phyloP scores from a whole-genome alignment of 2,797 vertebrate genomes.

The Macroramphosus scolopax region DNA sequence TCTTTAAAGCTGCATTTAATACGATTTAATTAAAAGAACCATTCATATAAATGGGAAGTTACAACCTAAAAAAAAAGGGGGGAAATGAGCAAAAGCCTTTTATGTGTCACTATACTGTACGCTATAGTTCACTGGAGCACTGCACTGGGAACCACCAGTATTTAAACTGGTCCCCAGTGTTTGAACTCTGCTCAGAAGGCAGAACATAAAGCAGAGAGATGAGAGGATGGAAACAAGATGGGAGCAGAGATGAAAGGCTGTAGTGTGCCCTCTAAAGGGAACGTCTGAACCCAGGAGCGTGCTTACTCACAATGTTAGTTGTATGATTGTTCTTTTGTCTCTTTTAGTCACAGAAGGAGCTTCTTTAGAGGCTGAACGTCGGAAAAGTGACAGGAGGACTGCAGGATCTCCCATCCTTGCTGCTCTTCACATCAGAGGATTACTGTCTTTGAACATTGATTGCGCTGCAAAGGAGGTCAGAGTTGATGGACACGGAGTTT shows the following conservation, averaged over 20 bases:
- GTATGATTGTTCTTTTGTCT: conserved; percentile 66
- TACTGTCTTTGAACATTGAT: conserved; percentile 36
- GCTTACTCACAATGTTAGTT: conserved; percentile 55
- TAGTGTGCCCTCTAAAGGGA: conserved; percentile 66
- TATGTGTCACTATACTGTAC: conserved; percentile 57
- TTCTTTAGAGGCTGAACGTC: conserved; percentile 45
- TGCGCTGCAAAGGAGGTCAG: conserved; percentile 29
- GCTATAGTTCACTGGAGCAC: conserved; percentile 60
- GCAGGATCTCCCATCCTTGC: conserved; percentile 46
- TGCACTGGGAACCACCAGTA: conserved; percentile 62
- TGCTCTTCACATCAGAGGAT: conserved; percentile 27
- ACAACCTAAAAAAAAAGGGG: conserved; percentile 17
- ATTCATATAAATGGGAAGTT: conserved; percentile 28
- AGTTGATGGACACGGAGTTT: conserved; percentile 10
- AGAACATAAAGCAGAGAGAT: conserved; percentile 71
- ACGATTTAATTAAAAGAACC: conserved; percentile 40
- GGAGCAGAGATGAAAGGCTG: conserved; percentile 69
- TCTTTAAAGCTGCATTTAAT: conserved; percentile 25
- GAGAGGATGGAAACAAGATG: conserved; percentile 54
- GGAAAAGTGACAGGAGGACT: conserved; percentile 42
- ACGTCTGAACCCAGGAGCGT: conserved; percentile 56
- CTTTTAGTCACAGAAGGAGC: conserved; percentile 54
- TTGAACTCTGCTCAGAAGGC: conserved; percentile 70
- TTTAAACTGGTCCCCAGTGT: conserved; percentile 73
- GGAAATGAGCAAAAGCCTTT: conserved; percentile 35